A percentile compares a stretch with the other conserved stretches of the same genome.
Conservation (phyloP, 2,797 vertebrate genomes). For the Dromococcyx pavoninus region DNA sequence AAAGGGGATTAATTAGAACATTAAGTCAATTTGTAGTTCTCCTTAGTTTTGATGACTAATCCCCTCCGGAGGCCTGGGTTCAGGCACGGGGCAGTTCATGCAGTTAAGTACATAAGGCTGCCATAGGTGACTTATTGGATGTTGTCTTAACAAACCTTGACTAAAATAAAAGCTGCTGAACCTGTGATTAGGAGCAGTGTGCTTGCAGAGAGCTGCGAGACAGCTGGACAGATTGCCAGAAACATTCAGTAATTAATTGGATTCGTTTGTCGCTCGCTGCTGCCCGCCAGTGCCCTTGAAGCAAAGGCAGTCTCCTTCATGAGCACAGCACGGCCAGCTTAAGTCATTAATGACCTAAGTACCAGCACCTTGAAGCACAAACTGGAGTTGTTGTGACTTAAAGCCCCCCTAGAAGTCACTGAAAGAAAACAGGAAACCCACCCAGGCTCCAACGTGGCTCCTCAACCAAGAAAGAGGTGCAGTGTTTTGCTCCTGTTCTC, state of each 20-base stretch:
- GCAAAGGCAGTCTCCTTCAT: not conserved
- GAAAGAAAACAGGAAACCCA: not conserved
- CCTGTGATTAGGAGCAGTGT: not conserved
- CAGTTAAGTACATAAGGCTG: not conserved
- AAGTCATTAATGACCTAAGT: not conserved
- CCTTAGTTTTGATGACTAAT: not conserved
- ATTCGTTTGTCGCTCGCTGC: not conserved
- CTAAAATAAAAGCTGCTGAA: constrained; percentile 8
- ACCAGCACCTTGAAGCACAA: not conserved
- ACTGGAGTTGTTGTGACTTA: not conserved
- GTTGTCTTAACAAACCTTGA: not conserved
- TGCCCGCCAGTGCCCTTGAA: not conserved
- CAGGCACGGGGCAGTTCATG: not conserved
- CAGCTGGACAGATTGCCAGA: not conserved
- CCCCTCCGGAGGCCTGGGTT: not conserved
- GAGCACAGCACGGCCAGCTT: not conserved
- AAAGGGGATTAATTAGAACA: not conserved
- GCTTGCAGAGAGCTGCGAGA: not conserved
- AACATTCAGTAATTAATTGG: not conserved
- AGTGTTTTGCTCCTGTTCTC: not conserved
- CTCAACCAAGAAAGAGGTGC: not conserved
- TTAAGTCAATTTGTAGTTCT: not conserved
- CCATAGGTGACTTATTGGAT: not conserved
- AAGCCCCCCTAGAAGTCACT: not conserved
- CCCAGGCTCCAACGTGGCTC: not conserved